Evolutionary conservation across 2,113 vertebrate species (phyloP).

Genomic region (Pelobates fuscus): DNA sequence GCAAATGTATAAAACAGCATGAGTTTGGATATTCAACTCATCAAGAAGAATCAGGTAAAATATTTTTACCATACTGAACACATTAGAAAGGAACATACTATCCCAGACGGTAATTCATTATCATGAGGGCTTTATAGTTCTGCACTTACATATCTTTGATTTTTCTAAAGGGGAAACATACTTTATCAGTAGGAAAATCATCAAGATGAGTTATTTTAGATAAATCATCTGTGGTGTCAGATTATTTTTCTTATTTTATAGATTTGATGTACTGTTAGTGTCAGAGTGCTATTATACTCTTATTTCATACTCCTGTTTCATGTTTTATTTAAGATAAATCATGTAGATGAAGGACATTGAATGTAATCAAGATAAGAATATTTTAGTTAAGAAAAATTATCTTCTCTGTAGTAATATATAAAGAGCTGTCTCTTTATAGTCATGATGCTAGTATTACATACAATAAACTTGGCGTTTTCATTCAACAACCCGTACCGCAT

Average conservation of each 20-base stretch:
- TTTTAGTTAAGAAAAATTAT: constrained; percentile 11
- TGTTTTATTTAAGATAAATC: constrained; percentile 12
- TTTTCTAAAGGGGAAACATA: background rate
- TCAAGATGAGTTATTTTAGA: background rate
- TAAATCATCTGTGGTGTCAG: constrained; percentile 4
- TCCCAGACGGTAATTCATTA: constrained; percentile 5
- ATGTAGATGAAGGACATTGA: no score
- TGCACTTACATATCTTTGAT: background rate
- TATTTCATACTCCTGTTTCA: background rate
- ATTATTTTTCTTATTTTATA: constrained; percentile 21
- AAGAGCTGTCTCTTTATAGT: background rate
- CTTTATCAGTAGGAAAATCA: background rate
- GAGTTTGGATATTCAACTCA: constrained; percentile 72
- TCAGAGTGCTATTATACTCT: background rate
- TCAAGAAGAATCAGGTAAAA: constrained; percentile 74
- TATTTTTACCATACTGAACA: constrained; percentile 12
- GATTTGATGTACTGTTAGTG: constrained; percentile 8
- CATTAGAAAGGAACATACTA: background rate
- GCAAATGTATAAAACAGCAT: constrained; percentile 79
- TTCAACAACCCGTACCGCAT: no score
- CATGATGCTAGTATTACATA: no score
- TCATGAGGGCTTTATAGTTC: background rate
- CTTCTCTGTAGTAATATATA: constrained; percentile 1
- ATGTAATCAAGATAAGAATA: constrained; percentile 6
- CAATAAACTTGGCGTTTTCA: no score